Base-by-base conservation (phyloP, 2,797 vertebrate genomes). In the Myiothlypis coronata region DNA sequence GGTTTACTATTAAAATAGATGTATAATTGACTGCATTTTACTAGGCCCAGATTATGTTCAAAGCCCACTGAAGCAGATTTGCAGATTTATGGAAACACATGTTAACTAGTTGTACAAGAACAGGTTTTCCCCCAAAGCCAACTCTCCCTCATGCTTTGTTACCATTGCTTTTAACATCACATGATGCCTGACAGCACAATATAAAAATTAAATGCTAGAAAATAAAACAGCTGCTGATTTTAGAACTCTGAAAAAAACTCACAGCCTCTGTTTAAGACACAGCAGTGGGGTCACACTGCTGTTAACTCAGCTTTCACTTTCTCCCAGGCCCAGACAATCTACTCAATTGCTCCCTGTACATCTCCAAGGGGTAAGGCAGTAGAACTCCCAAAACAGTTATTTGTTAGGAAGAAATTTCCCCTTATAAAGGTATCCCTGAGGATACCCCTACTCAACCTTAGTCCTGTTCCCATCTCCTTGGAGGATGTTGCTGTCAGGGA, bases 1-100 rank as follows among this genome's bases (percentile, higher is more conserved):
- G 84, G 86, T 96, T 96, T 94, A 96, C 86, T 91, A 96, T 97
- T 97, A 96, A 96, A 95, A 97, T 90, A 72, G 80, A 92, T 95
- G 80, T 89, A 80, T 91, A 95, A 95, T 94, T 91, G 92, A 94
- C 80, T 93, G 74, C 24, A 49, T 88, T 96, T 97, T 94, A 94
- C 93, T 94, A 86, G 84, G 92, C 77, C 61, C 79, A 93, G 89
- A 92, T 95, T 96, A 95, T 57, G 93, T 95, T 97, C 96, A 97
- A 97, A 97, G 93, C 61, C 67, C 53, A 22, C 57, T 89, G 86
- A 93, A 95, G 67, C 1, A 95, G 94, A 96, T 94, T 95, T 96
- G 64, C 89, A 95, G 89, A 68, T 92, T 95, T 97, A 94, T 83
- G 75, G 84, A 92, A 96, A 95, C 89, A 94, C 67, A 89, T 74